These are phyloP conservation scores for Lymantria monacha DNA, from an alignment of 2,888 invertebrate genomes.

Conservation along the genomic window DNA sequence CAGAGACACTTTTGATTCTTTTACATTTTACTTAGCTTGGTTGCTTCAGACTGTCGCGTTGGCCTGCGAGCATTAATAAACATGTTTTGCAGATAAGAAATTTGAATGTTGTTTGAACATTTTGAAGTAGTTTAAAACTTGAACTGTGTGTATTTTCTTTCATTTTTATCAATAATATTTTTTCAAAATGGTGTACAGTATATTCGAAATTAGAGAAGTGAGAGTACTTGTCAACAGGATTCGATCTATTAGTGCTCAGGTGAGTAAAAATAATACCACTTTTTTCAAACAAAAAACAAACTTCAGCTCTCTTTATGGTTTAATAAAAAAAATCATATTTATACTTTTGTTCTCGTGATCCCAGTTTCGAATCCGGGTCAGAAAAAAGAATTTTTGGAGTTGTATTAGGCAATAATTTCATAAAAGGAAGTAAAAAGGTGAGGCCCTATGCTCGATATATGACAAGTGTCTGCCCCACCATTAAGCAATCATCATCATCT, in stretches of 20 bases:
- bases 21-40: slow-evolving; percentile 12
- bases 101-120: not conserved
- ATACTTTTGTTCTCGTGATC: no score
- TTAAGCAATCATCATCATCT: no score
- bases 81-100: not conserved
- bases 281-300: no score
- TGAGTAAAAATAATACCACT: slow-evolving; percentile 32
- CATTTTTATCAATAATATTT: not conserved
- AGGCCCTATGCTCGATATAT: no score
- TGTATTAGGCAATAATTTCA: no score
- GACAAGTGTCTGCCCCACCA: no score
- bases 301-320: no score
- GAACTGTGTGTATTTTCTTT: not conserved
- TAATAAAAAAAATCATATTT: no score
- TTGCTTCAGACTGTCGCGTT: slow-evolving; percentile 8
- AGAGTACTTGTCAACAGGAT: slow-evolving; percentile 42
- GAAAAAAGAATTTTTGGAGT: no score
- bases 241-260: slow-evolving; percentile 57
- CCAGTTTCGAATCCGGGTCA: no score
- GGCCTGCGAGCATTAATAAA: not conserved
- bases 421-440: no score
- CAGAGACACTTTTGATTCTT: not conserved
- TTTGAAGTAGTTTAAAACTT: not conserved
- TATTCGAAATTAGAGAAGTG: slow-evolving; percentile 41
- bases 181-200: slow-evolving; percentile 57